Evolutionary conservation across 2,113 vertebrate genomes (phyloP), one percentile per base, ranked within the genome.

Genomic region (Saimiri boliviensis): DNA sequence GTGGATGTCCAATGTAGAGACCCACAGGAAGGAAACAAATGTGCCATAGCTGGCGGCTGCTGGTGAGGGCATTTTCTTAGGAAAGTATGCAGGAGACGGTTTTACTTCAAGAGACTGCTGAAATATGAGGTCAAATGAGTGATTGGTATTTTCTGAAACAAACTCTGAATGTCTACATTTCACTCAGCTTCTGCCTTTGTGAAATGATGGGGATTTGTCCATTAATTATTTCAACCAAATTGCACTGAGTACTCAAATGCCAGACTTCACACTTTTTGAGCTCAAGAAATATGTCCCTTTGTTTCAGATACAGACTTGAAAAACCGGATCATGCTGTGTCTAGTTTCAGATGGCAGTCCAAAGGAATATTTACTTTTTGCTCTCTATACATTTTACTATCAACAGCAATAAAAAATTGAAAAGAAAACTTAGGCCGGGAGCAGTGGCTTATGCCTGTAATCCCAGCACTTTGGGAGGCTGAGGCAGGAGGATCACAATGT

Each of bases 41-140:
- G 5, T n/a, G 30, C 8, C 13, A 2, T 25, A 25, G 25, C 54
- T 25, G 40, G 32, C 17, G 9, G 8, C 1, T 4, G 7, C 0
- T 0, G 2, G 19, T 45, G 40, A 45, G 45, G 11, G n/a, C 32
- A 12, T 3, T 2, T 21, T 35, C 40, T 1, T 0, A 37, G 66
- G 42, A 52, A 30, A 14, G 17, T 11, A 6, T 1, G 3, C 3
- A 90, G n/a, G 30, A 63, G 6, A 14, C 56, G 2, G 54, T 35
- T 70, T 80, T 70, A 73, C 23, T 85, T 76, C 25, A 30, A 49
- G 25, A 70, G 32, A 9, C 54, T 23, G 23, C 9, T 58, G 35
- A 81, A 87, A 54, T 32, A 60, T 12, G 40, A 27, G 47, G 8
- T 85, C 71, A 81, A 45, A 60, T 8, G 73, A 32, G 13, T 82